Base-by-base conservation (phyloP, 2,888 invertebrate species). In the Coelinius sp. region DNA sequence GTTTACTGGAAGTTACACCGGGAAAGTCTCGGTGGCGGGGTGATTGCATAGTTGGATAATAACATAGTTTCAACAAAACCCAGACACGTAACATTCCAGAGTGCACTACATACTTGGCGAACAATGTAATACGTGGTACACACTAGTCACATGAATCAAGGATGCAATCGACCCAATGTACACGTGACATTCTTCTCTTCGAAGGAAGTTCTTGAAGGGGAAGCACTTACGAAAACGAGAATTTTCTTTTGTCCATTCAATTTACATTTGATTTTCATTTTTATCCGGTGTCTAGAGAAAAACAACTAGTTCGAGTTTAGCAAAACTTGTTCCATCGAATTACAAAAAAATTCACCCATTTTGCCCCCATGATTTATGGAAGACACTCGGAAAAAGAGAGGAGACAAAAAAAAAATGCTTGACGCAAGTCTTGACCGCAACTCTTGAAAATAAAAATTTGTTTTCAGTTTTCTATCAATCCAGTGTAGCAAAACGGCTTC, bases 121-220 rank as follows among this genome's bases (percentile, higher is more conserved):
- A 59, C 59, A 59, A 59, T 59, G 59, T 31, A 17, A 59, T 35
- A 59, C 59, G 59, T 59, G 17, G 31, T 35, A 59, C 59, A 59
- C 31, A 59, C 22, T 24, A 59, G 35, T 59, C 31, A 31, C 59
- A 59, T 59, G 59, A 59, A 59, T 59, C 59, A 59, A 35, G 59
- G 59, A 59, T 59, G 59, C 59, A 59, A 59, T 59, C 31, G 59
- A 59, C 59, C 59, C 59, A 31, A 59, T 59, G 59, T 59, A 59
- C 59, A 31, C 20, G 59, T 35, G 59, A 59, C 31, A 59, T 59
- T 35, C 17, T 59, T 59, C 25, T 1, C 10, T 25, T n/a, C n/a
- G n/a, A 6, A 3, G 53, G 25, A 27, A 10, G n/a, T 8, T 8
- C 17, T 20, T 20, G 20, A 25, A 20, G 22, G 7, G 20, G 12